These are phyloP conservation scores for Psophia crepitans DNA, from an alignment of 2,113 vertebrate genomes.

Conservation along the genomic window DNA sequence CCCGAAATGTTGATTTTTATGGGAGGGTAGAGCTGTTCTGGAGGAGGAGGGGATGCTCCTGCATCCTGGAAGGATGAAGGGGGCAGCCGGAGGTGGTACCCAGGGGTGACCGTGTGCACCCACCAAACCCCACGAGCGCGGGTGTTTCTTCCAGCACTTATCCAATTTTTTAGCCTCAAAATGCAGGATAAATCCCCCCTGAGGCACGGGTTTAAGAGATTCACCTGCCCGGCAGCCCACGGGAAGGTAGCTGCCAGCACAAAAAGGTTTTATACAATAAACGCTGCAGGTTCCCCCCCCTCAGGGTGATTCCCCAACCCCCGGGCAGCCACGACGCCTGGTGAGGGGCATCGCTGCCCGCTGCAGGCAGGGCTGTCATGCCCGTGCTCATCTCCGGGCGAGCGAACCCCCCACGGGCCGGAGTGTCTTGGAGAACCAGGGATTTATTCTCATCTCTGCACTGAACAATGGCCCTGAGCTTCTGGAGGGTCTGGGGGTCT, in stretches of 20 bases:
- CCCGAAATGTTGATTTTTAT: not conserved
- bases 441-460: not conserved
- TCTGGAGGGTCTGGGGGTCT: not conserved
- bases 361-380: not conserved
- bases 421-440: not conserved
- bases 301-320: not conserved
- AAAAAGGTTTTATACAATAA: not conserved
- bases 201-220: not conserved
- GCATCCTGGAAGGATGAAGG: not conserved
- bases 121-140: rapidly evolving
- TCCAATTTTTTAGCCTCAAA: not conserved
- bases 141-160: not conserved
- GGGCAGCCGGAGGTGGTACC: not conserved
- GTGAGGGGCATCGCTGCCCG: not conserved
- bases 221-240: not conserved
- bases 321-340: rapidly evolving
- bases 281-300: not conserved
- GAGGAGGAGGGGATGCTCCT: not conserved
- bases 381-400: rapidly evolving
- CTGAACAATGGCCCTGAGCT: not conserved
- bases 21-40: not conserved
- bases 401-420: rapidly evolving
- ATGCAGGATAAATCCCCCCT: not conserved
- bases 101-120: not conserved
- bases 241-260: not conserved